Conservation (phyloP, 2,888 invertebrate species). For the Heteromurus nitidus region DNA sequence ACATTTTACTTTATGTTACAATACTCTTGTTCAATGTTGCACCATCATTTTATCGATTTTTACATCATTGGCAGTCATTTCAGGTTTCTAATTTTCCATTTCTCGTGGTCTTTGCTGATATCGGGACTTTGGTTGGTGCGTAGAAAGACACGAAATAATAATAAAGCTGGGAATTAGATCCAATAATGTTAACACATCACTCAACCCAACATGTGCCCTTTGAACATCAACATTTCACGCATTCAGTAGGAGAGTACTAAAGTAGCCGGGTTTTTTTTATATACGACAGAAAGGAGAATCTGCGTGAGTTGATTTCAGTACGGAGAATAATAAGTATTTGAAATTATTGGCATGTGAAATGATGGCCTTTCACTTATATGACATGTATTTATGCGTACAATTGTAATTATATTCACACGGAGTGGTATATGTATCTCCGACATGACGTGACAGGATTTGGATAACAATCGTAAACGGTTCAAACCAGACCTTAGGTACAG, state of each 20-base stretch:
- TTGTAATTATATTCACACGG: too few species aligned
- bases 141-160: not conserved
- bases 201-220: not conserved
- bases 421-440: too few species aligned
- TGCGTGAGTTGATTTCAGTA: too few species aligned
- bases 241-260: not conserved
- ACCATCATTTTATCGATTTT: too few species aligned
- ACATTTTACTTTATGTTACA: not conserved
- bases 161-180: not conserved
- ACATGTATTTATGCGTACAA: too few species aligned
- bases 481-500: not conserved
- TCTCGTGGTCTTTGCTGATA: not conserved
- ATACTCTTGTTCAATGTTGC: too few species aligned
- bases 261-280: too few species aligned
- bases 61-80: constrained; percentile 22
- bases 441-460: not conserved
- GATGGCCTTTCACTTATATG: too few species aligned
- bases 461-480: not conserved
- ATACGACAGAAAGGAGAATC: not conserved
- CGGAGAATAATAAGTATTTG: too few species aligned
- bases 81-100: constrained; percentile 21
- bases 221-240: not conserved
- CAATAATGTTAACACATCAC: constrained; percentile 5
- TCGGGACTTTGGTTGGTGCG: not conserved
- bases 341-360: too few species aligned